These are phyloP conservation scores for Lithophane socia DNA, from an alignment of 2,888 invertebrate species.

Conservation along the genomic window DNA sequence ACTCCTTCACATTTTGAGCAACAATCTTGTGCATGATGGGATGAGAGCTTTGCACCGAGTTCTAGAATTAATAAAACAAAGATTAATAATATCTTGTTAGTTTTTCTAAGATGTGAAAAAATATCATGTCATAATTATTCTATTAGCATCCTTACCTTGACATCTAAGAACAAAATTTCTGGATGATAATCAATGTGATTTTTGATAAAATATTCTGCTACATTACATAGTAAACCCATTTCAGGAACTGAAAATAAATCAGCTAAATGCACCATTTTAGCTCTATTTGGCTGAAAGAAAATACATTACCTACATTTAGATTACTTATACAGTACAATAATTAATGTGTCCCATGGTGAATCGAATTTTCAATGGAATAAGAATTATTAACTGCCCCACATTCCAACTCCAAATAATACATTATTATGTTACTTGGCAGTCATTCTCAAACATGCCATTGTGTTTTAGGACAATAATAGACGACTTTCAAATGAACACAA, in stretches of 20 bases:
- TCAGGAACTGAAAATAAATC: conserved; percentile 99
- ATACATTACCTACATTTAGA: conserved; percentile 24
- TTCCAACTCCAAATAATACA: conserved; percentile 28
- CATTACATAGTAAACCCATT: conserved; percentile 97
- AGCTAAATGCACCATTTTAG: conserved; percentile 98
- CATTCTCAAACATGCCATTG: conserved; percentile 15
- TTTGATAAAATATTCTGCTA: conserved; percentile 97
- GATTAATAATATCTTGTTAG: neutral
- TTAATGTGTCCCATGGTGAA: neutral
- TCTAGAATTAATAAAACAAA: conserved; percentile 88
- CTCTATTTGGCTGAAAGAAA: conserved; percentile 88
- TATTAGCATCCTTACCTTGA: conserved; percentile 91
- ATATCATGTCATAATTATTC: neutral
- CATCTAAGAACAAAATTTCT: conserved; percentile 98
- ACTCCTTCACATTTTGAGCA: conserved; percentile 94
- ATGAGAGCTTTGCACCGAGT: conserved; percentile 96
- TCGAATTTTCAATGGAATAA: neutral
- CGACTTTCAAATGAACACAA: conserved; percentile 24
- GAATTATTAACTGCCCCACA: neutral
- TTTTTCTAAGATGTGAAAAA: neutral
- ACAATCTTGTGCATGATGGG: conserved; percentile 97
- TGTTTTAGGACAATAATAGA: conserved; percentile 43
- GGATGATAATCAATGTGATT: conserved; percentile 98
- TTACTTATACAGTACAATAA: conserved; percentile 4
- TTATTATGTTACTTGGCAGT: conserved; percentile 29